phyloP scores from a whole-genome alignment of 2,797 vertebrate genomes.

The Betta splendens region DNA sequence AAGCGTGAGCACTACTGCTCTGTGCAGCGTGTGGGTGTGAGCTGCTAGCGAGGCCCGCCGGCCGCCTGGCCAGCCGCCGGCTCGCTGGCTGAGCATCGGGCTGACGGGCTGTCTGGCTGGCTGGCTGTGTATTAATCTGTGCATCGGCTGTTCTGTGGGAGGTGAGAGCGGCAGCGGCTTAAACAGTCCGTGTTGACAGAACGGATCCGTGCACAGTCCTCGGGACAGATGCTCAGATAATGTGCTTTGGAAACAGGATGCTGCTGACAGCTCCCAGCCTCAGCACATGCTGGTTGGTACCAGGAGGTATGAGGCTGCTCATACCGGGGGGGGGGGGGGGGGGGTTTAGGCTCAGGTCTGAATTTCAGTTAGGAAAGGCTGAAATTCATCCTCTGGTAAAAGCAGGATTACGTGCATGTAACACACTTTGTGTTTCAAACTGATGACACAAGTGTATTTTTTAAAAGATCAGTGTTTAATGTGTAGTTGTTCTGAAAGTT shows the following conservation, averaged over 20 bases:
- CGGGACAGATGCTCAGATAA: conserved; percentile 71
- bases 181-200: conserved; percentile 61
- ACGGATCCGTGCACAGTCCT: conserved; percentile 57
- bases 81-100: conserved; percentile 19
- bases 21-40: conserved; percentile 27
- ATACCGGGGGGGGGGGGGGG: too few relatives aligned
- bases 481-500: not conserved
- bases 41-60: conserved; percentile 16
- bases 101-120: conserved; percentile 37
- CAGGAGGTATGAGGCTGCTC: conserved; percentile 33
- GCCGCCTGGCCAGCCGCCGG: conserved; percentile 13
- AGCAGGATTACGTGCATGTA: not conserved
- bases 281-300: conserved; percentile 34
- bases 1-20: conserved; percentile 16
- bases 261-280: conserved; percentile 33
- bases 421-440: not conserved
- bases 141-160: conserved; percentile 65
- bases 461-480: conserved; percentile 1
- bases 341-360: too few relatives aligned
- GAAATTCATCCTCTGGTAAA: not conserved
- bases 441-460: not conserved
- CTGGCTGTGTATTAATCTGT: conserved; percentile 43
- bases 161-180: conserved; percentile 61
- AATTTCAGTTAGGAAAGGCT: conserved; percentile 11
- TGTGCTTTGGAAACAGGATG: conserved; percentile 65